Conservation (phyloP, 1,140 invertebrate genomes). For the Wasmannia auropunctata region DNA sequence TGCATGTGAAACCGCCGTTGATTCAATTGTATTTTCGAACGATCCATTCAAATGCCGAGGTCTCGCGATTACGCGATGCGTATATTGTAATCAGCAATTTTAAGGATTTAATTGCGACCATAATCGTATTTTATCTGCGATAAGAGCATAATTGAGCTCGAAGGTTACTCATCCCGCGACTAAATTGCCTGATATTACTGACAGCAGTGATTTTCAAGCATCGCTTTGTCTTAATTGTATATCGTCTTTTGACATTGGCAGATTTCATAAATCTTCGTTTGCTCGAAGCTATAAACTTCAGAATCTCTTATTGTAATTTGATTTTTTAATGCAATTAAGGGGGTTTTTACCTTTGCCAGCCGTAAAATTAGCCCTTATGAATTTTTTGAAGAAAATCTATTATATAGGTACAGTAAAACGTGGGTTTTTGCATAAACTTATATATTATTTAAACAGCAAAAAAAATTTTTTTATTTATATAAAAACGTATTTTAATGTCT, state of each 20-base stretch:
- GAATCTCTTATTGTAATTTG: not conserved
- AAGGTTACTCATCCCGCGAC: constrained; percentile 48
- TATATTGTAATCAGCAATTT: constrained; percentile 50
- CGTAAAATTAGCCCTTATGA: too few relatives aligned
- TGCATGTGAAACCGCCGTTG: constrained; percentile 20
- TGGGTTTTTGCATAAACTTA: too few relatives aligned
- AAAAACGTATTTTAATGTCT: too few relatives aligned
- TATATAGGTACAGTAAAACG: too few relatives aligned
- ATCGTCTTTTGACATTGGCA: not conserved
- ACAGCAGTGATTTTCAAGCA: constrained; percentile 35
- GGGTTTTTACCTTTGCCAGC: too few relatives aligned
- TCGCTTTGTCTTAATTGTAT: not conserved
- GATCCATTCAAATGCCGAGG: constrained; percentile 54
- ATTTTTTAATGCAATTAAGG: not conserved
- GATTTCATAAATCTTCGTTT: not conserved
- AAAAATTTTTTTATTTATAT: too few relatives aligned
- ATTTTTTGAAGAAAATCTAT: too few relatives aligned
- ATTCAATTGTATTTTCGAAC: constrained; percentile 61
- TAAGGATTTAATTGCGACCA: constrained; percentile 58
- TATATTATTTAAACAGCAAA: too few relatives aligned
- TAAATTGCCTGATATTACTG: constrained; percentile 25
- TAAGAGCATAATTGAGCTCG: constrained; percentile 26
- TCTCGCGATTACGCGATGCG: not conserved
- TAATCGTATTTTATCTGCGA: constrained; percentile 44
- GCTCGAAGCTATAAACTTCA: not conserved